Evolutionary conservation across 2,888 invertebrate species (phyloP).

Genomic region (Biston stratarius): DNA sequence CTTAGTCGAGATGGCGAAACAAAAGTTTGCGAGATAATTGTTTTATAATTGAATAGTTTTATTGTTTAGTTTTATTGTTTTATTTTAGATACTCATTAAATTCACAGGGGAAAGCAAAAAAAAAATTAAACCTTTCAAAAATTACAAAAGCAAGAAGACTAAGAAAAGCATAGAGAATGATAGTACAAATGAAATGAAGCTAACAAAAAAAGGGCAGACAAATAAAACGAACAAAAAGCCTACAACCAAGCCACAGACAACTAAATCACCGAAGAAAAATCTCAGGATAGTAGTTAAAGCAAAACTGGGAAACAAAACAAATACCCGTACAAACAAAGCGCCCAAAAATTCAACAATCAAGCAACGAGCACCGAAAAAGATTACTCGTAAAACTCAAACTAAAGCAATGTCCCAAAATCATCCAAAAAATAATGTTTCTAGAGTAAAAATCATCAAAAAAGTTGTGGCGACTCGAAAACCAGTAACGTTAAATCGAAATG

Average conservation of each 20-base stretch:
- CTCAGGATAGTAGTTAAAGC: constrained; percentile 16
- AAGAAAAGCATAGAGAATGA: constrained; percentile 9
- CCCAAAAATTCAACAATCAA: constrained; percentile 13
- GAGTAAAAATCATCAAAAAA: constrained; percentile 32
- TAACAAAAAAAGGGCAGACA: not conserved
- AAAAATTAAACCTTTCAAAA: constrained; percentile 8
- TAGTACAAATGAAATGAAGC: not conserved
- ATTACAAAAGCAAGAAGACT: constrained; percentile 7
- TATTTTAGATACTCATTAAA: constrained; percentile 9
- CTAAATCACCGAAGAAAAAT: constrained; percentile 11
- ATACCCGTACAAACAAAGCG: constrained; percentile 24
- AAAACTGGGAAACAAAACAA: constrained; percentile 30
- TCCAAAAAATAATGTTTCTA: constrained; percentile 5
- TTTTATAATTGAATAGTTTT: too few species aligned
- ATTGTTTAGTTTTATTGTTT: constrained; percentile 8
- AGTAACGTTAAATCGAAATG: not conserved
- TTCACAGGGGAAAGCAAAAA: constrained; percentile 35
- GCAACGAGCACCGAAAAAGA: not conserved
- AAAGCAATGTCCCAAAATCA: constrained; percentile 3
- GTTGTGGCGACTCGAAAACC: not conserved
- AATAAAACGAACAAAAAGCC: constrained; percentile 17
- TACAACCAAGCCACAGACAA: not conserved
- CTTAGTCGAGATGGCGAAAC: too few species aligned
- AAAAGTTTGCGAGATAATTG: too few species aligned
- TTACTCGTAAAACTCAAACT: not conserved